Conservation (phyloP, 2,113 vertebrate genomes). For the Amia ocellicauda region DNA sequence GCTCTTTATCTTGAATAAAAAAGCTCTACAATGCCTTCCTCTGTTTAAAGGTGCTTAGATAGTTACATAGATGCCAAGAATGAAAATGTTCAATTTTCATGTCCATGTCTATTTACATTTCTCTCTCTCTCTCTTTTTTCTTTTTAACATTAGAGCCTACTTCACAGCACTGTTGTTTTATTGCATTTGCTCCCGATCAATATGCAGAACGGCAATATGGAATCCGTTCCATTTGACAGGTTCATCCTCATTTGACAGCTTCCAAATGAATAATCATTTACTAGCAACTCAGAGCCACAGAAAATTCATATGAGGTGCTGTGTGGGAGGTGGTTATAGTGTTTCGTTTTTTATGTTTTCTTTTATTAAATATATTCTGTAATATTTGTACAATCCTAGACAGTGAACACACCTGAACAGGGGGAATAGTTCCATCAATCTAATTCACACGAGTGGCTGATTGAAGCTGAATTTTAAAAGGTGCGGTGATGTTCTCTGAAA, state of each 20-base stretch:
- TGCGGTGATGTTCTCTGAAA: too few species aligned
- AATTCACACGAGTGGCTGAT: not conserved
- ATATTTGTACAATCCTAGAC: not conserved
- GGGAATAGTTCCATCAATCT: not conserved
- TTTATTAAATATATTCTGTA: not conserved
- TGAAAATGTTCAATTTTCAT: too few species aligned
- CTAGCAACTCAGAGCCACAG: constrained; percentile 24
- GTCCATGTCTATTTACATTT: not conserved
- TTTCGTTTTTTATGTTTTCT: not conserved
- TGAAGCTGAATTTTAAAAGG: not conserved
- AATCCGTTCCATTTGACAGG: constrained; percentile 42
- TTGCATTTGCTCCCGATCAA: constrained; percentile 26
- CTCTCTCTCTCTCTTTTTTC: not conserved
- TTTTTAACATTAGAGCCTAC: constrained; percentile 11
- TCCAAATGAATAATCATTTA: constrained; percentile 62
- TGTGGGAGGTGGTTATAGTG: not conserved
- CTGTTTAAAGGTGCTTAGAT: too few species aligned
- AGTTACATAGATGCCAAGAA: too few species aligned
- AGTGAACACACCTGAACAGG: not conserved
- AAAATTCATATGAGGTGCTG: not conserved
- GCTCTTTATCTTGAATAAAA: too few species aligned
- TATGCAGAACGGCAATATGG: constrained; percentile 42
- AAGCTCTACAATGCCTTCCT: too few species aligned
- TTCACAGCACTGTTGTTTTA: constrained; percentile 4
- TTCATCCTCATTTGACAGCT: constrained; percentile 53